phyloP scores from a whole-genome alignment of 1,140 invertebrate genomes.

The Cyclargus thomasi region DNA sequence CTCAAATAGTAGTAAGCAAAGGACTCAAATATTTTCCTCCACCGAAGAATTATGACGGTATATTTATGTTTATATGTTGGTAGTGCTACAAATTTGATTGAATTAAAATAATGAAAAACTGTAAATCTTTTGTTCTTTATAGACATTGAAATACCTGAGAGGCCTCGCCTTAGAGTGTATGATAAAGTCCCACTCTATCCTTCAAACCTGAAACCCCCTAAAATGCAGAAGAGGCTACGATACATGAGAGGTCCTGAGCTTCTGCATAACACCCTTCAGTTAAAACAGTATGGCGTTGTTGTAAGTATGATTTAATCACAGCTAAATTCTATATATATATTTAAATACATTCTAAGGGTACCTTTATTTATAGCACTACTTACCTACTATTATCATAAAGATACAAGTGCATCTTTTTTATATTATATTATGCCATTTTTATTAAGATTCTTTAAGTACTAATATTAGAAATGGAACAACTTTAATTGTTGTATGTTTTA shows the following conservation, averaged over 20 bases:
- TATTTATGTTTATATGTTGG: no score
- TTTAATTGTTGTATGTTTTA: no score
- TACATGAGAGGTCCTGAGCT: constrained; percentile 93
- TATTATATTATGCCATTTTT: no score
- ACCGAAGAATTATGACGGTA: constrained; percentile 78
- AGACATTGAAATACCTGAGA: constrained; percentile 86
- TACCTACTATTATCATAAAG: no score
- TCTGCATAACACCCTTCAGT: constrained; percentile 88
- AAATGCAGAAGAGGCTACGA: constrained; percentile 87
- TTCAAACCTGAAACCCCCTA: constrained; percentile 80
- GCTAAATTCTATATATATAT: no score
- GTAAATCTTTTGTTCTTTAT: constrained; percentile 28
- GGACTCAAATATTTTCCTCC: constrained; percentile 80
- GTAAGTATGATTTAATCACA: constrained; percentile 70
- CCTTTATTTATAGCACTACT: no score
- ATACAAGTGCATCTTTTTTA: no score
- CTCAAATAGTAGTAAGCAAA: constrained; percentile 46
- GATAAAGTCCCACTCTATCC: constrained; percentile 84
- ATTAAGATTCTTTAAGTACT: no score
- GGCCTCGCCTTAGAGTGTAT: constrained; percentile 79
- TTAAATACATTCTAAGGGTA: no score
- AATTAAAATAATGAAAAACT: neutral
- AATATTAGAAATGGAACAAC: no score
- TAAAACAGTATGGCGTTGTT: constrained; percentile 94
- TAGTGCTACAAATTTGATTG: no score